Evolutionary conservation across 2,888 invertebrate genomes (phyloP), one percentile per base, ranked within the genome.

Genomic region (Oxytorus armatus): DNA sequence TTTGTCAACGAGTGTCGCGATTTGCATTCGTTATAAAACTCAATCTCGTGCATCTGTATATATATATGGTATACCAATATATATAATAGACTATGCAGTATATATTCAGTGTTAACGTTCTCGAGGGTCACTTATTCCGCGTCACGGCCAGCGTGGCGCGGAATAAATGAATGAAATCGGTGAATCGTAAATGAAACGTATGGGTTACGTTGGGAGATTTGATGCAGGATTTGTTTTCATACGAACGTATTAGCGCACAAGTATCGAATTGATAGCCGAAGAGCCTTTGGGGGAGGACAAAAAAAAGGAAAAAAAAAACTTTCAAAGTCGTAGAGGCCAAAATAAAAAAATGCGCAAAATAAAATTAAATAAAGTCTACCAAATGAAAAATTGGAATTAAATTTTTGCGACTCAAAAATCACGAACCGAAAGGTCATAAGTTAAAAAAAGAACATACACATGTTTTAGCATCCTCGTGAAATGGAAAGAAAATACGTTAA

Each of bases 81-180:
- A 61, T 47, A 57, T 61, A 33, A 44, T 18, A 55, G 29, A 39
- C 14, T 16, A 36, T 16, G 42, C 55, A 59, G 44, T 25, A 47
- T 21, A 57, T 36, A 55, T 18, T 21, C 29, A 21, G 75, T 44
- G 70, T 61, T 55, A 63, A 68, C 53, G 16, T 68, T 55, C 61
- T 76, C 72, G 23, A 42, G 76, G 72, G 47, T 68, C 76, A 55
- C 72, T 80, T 80, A 80, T 80, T 80, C 76, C 66, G 39, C 49
- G 79, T 80, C 79, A 80, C 79, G 79, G 68, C 65, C 68, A 73
- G 63, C 79, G 76, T 80, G 79, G 76, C 61, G 39, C 29, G 61
- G 79, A 76, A 80, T 80, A 80, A 73, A 68, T 42, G 72, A 68
- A 72, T 68, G 47, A 39, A 73, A 59, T 73, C 66, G 49, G 44